These are phyloP conservation scores for Elegia similella DNA, from an alignment of 2,888 invertebrate species.

Conservation along the genomic window DNA sequence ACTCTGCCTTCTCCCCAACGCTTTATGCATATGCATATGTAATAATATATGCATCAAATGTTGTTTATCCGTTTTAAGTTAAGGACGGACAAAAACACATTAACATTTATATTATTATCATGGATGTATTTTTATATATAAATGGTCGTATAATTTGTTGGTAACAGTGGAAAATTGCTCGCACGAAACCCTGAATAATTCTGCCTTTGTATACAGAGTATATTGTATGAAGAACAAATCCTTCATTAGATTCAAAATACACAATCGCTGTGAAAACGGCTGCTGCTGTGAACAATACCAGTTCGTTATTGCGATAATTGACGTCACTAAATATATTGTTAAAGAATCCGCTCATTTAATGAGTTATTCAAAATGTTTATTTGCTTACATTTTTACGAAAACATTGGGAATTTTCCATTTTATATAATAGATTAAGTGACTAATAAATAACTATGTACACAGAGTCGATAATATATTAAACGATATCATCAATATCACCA, in stretches of 20 bases:
- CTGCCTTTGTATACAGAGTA: constrained; percentile 20
- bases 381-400: neutral
- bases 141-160: neutral
- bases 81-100: no score
- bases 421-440: neutral
- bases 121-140: no score
- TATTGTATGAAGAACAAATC: constrained; percentile 27
- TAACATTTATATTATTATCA: no score
- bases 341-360: constrained; percentile 6
- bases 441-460: neutral
- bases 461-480: no score
- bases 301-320: constrained; percentile 27
- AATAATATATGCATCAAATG: no score
- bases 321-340: constrained; percentile 28
- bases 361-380: constrained; percentile 11
- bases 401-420: neutral
- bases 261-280: constrained; percentile 31
- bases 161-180: neutral
- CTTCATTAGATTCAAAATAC: constrained; percentile 32
- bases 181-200: neutral
- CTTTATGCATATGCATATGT: no score
- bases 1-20: no score
- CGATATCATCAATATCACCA: no score
- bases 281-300: constrained; percentile 33
- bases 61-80: no score